Evolutionary conservation across 2,888 invertebrate species (phyloP), one percentile per base, ranked within the genome.

Genomic region (Sphaerophoria taeniata): DNA sequence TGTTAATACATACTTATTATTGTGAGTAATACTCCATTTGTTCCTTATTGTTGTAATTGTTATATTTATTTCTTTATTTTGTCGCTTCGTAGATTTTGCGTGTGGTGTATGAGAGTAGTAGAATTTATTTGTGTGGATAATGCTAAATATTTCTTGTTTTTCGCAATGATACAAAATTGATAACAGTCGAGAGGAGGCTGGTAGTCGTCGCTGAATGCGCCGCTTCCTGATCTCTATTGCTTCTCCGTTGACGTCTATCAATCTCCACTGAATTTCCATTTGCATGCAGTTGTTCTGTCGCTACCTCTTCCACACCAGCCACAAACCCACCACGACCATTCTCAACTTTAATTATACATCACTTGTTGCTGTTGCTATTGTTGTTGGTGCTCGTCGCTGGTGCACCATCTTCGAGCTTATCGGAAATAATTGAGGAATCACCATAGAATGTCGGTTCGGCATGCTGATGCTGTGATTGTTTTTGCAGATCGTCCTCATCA

Each of bases 371-470:
- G 87, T 53, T 84, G 69, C 51, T 87, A 69, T 70, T 87, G 72
- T 77, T 67, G 31, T 67, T 67, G 39, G 67, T 53, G 39, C 67
- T 53, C 67, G 67, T 86, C 74, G 74, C 87, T 84, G 82, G 84
- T 39, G 63, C 73, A 12, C 83, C 87, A 61, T 80, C 87, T 49
- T 87, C 87, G 63, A 74, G 77, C 63, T 70, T 75, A 33, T 87
- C 86, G 39, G 86, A 82, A 58, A 79, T 75, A 84, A 78, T 88
- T 43, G 89, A 89, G 72, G 88, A 88, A 86, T 92, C 92, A 73
- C 91, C 92, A 80, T 92, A 92, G 87, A 92, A 92, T 72, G 91
- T 91, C 34, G 92, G 92, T 79, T 92, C 92, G 85, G 91, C 91
- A 60, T 92, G 92, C 47, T 73, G 76, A 14, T 81, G 80, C 31